phyloP scores from a whole-genome alignment of 23 tunicate species.

The Halocynthia aurantium region DNA sequence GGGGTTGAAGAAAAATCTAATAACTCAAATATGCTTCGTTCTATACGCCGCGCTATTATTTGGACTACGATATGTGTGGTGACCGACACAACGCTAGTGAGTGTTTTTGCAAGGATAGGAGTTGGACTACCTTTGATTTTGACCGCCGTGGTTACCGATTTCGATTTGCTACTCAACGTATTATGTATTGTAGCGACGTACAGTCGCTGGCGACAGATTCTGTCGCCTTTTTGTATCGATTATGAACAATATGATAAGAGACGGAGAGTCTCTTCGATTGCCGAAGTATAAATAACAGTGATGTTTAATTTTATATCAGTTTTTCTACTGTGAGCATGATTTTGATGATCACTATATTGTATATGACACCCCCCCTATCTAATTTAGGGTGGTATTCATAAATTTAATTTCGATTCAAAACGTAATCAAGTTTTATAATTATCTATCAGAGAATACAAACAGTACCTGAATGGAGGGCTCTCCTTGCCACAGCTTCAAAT shows the following conservation, averaged over 20 bases:
- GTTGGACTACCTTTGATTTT: constrained; percentile 55
- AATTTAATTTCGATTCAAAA: background rate
- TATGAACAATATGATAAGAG: background rate
- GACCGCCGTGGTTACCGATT: constrained; percentile 29
- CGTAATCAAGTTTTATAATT: background rate
- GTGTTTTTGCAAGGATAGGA: constrained; percentile 28
- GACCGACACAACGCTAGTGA: constrained; percentile 48
- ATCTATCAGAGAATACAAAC: background rate
- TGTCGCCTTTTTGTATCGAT: constrained; percentile 26
- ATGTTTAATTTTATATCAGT: no score
- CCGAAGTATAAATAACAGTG: no score
- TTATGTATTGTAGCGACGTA: constrained; percentile 56
- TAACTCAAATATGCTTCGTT: background rate
- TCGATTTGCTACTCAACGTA: constrained; percentile 49
- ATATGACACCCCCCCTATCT: background rate
- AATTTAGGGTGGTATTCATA: background rate
- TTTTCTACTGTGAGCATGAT: background rate
- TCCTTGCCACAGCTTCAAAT: constrained; percentile 80
- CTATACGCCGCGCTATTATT: constrained; percentile 40
- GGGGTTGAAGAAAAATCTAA: background rate
- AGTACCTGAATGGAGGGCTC: constrained; percentile 87
- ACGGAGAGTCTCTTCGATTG: no score
- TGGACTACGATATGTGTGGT: constrained; percentile 56
- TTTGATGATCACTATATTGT: background rate
- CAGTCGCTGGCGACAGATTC: constrained; percentile 49